These are phyloP conservation scores for Stichopus chloronotus DNA, from an alignment of 35 echinoderm and acorn worm genomes.

Conservation along the genomic window DNA sequence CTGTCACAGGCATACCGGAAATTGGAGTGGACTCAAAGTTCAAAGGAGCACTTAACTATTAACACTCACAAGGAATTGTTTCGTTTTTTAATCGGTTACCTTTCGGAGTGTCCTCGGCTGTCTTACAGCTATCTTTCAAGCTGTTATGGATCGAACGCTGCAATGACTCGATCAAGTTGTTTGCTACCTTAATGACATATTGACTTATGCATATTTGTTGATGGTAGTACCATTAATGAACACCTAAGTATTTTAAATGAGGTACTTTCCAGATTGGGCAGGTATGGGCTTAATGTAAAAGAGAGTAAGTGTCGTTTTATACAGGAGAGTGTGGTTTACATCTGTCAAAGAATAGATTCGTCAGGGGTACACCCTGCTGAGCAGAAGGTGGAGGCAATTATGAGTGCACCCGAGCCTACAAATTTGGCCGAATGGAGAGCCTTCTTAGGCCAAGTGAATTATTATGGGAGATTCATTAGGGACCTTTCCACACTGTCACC, in stretches of 20 bases:
- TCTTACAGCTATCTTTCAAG: neutral
- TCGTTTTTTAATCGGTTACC: conserved; percentile 1
- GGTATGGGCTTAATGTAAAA: neutral
- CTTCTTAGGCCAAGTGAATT: neutral
- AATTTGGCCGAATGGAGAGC: neutral
- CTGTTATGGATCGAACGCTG: neutral
- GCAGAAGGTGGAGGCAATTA: conserved; percentile 36
- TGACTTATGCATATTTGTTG: too few species aligned
- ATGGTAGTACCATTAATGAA: neutral
- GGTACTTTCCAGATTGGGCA: neutral
- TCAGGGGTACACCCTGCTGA: conserved; percentile 48
- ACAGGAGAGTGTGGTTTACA: neutral
- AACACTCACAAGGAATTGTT: conserved; percentile 36
- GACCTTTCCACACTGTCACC: conserved; percentile 22
- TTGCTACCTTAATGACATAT: neutral
- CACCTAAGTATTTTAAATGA: neutral
- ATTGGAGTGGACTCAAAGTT: conserved; percentile 33
- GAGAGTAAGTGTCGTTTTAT: neutral
- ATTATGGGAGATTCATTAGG: conserved; percentile 17
- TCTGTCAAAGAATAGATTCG: conserved; percentile 32
- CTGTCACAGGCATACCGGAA: conserved; percentile 62
- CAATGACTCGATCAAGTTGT: neutral
- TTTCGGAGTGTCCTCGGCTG: conserved; percentile 4
- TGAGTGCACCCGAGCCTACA: neutral
- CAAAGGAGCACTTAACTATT: conserved; percentile 13